These are phyloP conservation scores for Morpho helenor DNA, from an alignment of 2,888 invertebrate species.

Conservation along the genomic window DNA sequence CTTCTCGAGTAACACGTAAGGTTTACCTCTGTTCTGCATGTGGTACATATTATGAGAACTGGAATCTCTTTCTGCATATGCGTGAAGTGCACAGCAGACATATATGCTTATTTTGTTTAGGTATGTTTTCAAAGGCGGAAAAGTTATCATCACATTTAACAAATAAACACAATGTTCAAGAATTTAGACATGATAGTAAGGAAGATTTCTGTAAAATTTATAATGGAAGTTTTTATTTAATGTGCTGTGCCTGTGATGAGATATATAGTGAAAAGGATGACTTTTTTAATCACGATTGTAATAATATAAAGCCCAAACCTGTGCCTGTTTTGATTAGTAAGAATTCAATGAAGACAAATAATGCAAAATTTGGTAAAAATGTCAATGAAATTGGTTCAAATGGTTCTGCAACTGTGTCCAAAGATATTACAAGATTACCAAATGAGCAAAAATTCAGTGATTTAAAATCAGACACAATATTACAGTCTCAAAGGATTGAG, in stretches of 20 bases:
- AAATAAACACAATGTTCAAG: slow-evolving; percentile 87
- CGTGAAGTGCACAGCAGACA: slow-evolving; percentile 89
- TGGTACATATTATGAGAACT: slow-evolving; percentile 90
- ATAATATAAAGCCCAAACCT: slow-evolving; percentile 70
- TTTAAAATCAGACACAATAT: slow-evolving; percentile 43
- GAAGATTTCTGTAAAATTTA: slow-evolving; percentile 84
- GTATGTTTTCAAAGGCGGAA: slow-evolving; percentile 89
- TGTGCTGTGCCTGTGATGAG: slow-evolving; percentile 90
- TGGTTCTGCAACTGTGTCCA: slow-evolving; percentile 45
- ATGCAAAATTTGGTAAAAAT: slow-evolving; percentile 48
- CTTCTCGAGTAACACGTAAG: slow-evolving; percentile 84
- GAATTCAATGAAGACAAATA: slow-evolving; percentile 57
- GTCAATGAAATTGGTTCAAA: slow-evolving; percentile 48
- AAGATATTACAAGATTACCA: slow-evolving; percentile 41
- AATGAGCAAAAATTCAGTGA: slow-evolving; percentile 49
- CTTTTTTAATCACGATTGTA: slow-evolving; percentile 87
- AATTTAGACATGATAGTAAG: slow-evolving; percentile 82
- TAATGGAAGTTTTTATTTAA: slow-evolving; percentile 84
- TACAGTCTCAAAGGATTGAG: slow-evolving; percentile 36
- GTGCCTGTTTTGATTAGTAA: slow-evolving; percentile 72
- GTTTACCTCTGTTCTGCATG: slow-evolving; percentile 91
- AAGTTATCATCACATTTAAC: slow-evolving; percentile 88
- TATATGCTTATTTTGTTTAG: slow-evolving; percentile 90
- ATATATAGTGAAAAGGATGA: slow-evolving; percentile 87
- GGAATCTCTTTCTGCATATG: slow-evolving; percentile 92